A percentile compares a stretch with the other conserved stretches of the same genome.
Evolutionary conservation across 2,888 invertebrate genomes (phyloP).

Genomic region (Parochlus steinenii): DNA sequence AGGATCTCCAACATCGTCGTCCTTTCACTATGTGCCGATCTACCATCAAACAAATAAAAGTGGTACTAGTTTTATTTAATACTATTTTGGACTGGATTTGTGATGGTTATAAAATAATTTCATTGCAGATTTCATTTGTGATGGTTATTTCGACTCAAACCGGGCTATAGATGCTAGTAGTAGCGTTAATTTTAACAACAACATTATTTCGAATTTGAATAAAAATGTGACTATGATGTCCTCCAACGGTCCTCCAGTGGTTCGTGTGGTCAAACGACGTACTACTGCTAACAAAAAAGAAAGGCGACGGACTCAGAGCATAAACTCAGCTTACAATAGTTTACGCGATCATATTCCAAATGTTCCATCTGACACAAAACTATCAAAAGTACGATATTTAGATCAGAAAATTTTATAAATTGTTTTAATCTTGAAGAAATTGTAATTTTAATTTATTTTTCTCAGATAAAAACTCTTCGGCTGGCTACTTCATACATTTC

Average conservation of each 20-base stretch:
- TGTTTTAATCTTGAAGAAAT: conserved; percentile 18
- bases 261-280: conserved; percentile 54
- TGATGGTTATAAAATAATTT: neutral
- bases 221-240: conserved; percentile 5
- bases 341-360: conserved; percentile 89
- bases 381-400: conserved; percentile 61
- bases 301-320: conserved; percentile 76
- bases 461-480: conserved; percentile 82
- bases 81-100: neutral
- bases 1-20: conserved; percentile 8
- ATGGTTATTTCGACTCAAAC: conserved; percentile 4
- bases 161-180: conserved; percentile 3
- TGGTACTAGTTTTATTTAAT: conserved; percentile 5
- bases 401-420: neutral
- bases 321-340: conserved; percentile 88
- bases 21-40: conserved; percentile 11
- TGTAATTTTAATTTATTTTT: conserved; percentile 17
- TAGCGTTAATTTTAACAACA: conserved; percentile 10
- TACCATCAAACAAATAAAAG: conserved; percentile 10
- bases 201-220: conserved; percentile 8
- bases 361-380: conserved; percentile 87
- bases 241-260: conserved; percentile 24
- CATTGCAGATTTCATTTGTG: conserved; percentile 3
- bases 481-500: conserved; percentile 86
- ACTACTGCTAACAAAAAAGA: conserved; percentile 93